phyloP scores from a whole-genome alignment of 2,888 invertebrate genomes.

The Acheta domesticus region DNA sequence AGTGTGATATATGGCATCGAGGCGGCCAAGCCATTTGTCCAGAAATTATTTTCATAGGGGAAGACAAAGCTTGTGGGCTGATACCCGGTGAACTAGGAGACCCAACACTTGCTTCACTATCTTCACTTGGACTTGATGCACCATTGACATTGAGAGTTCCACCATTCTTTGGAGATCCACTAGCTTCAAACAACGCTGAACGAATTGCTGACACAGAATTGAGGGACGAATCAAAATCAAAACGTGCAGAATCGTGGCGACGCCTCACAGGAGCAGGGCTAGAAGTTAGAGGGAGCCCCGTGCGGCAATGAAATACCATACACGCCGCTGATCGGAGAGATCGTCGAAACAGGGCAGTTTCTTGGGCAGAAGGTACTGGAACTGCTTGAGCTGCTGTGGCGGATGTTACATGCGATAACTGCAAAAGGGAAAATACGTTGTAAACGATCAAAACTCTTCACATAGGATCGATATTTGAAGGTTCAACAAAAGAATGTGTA shows the following conservation, averaged over 20 bases:
- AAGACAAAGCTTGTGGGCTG: not conserved
- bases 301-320: conserved; percentile 78
- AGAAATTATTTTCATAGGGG: not conserved
- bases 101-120: conserved; percentile 12
- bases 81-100: conserved; percentile 21
- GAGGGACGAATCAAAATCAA: conserved; percentile 79
- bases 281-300: conserved; percentile 78
- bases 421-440: not conserved
- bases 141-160: not conserved
- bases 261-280: conserved; percentile 80
- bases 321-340: conserved; percentile 74
- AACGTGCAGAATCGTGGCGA: conserved; percentile 62
- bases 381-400: conserved; percentile 22
- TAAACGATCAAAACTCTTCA: too few relatives aligned
- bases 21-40: not conserved
- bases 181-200: not conserved
- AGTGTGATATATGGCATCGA: not conserved
- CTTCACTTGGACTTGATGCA: conserved; percentile 4
- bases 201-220: conserved; percentile 76
- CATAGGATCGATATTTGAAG: too few relatives aligned
- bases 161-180: conserved; percentile 9
- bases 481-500: too few relatives aligned
- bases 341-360: conserved; percentile 69
- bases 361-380: conserved; percentile 63
- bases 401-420: not conserved